Evolutionary conservation across 2,797 vertebrate species (phyloP), one percentile per base, ranked within the genome.

Genomic region (Enteromius treurensis): DNA sequence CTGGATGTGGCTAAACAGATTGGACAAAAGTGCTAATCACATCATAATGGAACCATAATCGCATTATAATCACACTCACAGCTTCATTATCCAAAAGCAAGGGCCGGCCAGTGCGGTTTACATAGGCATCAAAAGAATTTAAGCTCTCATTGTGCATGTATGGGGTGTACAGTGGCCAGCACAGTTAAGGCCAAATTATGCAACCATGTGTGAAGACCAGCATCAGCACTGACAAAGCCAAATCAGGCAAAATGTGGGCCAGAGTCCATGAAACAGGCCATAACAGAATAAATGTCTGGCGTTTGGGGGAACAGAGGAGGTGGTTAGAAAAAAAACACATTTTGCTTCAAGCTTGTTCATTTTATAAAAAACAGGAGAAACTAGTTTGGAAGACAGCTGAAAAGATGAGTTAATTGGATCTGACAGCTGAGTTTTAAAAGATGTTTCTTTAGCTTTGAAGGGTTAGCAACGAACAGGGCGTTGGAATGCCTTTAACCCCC

Each of bases 1-100:
- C 76, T 42, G 73, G 87, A 86, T 89, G 89, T 87, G 77, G 85
- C 64, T 85, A 89, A 40, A 87, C 86, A 83, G 34, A 84, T 69
- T 9, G 85, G 82, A 86, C 90, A 91, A 91, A 93, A 92, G 92
- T 87, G 45, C 84, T 91, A 91, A 91, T 90, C 92, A 85, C 85
- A 86, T 89, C 90, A 89, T 90, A 91, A 93, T 91, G 88, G 87
- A 83, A 86, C 78, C 86, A 91, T 88, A 91, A 91, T 92, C 90
- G 89, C 91, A 89, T 77, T 83, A 84, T 76, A 81, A 84, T 86
- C 87, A 83, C 70, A 80, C 81, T 79, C 77, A 90, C 90, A 79
- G 86, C 91, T 89, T 93, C 92, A 90, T 93, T 90, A 73, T 55
- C 19, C 77, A 82, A 45, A 19, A 77, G 79, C 58, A 73, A 45